phyloP scores from a whole-genome alignment of 2,797 vertebrate species.

The Garrulus glandarius region DNA sequence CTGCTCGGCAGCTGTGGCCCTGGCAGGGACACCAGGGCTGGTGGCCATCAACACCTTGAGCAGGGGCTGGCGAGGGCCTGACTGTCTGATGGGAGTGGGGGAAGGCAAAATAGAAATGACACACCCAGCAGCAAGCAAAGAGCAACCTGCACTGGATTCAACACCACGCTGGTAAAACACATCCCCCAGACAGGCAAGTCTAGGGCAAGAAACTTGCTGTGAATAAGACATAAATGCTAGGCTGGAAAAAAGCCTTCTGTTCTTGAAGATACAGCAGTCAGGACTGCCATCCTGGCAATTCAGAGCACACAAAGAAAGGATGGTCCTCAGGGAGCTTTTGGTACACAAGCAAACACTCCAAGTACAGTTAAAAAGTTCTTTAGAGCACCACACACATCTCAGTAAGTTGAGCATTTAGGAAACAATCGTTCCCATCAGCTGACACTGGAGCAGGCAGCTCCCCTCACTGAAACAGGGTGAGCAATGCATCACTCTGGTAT shows the following conservation, averaged over 20 bases:
- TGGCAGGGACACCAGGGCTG: neutral
- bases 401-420: neutral
- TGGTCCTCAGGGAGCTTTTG: neutral
- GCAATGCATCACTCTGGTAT: neutral
- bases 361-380: neutral
- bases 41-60: neutral
- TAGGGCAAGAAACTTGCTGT: neutral
- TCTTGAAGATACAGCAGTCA: neutral
- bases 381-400: neutral
- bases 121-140: neutral
- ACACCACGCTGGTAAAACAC: neutral
- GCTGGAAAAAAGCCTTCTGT: neutral
- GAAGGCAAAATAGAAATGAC: neutral
- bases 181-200: neutral
- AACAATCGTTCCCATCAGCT: neutral
- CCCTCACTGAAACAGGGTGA: neutral
- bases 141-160: neutral
- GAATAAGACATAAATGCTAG: neutral
- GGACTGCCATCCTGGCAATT: neutral
- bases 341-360: neutral
- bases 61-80: neutral
- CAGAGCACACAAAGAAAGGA: neutral
- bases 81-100: neutral
- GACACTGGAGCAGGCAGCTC: neutral
- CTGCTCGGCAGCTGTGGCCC: conserved; percentile 15